These are phyloP conservation scores for Toxotes chatareus DNA, from an alignment of 2,113 vertebrate genomes.

Conservation along the genomic window DNA sequence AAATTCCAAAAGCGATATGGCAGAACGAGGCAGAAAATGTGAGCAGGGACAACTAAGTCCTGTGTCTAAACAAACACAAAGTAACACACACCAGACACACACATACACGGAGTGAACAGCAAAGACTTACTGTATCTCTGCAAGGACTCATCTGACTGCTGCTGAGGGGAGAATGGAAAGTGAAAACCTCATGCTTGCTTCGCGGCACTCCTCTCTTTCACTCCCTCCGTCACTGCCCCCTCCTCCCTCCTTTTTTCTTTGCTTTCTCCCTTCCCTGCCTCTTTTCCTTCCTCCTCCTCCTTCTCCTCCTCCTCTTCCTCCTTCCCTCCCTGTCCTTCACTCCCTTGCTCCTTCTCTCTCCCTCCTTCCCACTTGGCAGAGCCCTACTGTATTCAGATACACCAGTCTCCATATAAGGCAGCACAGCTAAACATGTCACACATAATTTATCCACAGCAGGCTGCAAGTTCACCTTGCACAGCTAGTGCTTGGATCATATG, in stretches of 20 bases:
- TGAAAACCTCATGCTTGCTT: constrained; percentile 81
- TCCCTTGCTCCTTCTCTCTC: constrained; percentile 38
- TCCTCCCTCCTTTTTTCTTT: constrained; percentile 58
- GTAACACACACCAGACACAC: constrained; percentile 28
- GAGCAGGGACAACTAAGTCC: constrained; percentile 39
- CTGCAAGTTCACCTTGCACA: constrained; percentile 86
- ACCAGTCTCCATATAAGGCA: constrained; percentile 89
- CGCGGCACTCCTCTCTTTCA: constrained; percentile 72
- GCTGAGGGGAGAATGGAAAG: constrained; percentile 83
- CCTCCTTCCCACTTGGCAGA: constrained; percentile 82
- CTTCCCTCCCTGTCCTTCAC: constrained; percentile 45
- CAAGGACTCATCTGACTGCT: constrained; percentile 86
- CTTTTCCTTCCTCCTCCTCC: constrained; percentile 45
- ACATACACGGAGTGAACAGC: constrained; percentile 56
- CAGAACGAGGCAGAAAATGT: constrained; percentile 37
- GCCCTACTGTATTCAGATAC: constrained; percentile 82
- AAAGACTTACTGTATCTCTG: constrained; percentile 85
- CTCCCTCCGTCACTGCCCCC: constrained; percentile 69
- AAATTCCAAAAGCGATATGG: constrained; percentile 27
- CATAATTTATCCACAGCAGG: constrained; percentile 87
- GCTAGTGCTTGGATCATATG: constrained; percentile 78
- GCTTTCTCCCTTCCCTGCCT: constrained; percentile 54
- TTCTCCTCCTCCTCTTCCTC: constrained; percentile 24
- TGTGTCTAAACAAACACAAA: constrained; percentile 44
- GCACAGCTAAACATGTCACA: constrained; percentile 89